Evolutionary conservation across 2,888 invertebrate species (phyloP).

Genomic region (Cenopis cana): DNA sequence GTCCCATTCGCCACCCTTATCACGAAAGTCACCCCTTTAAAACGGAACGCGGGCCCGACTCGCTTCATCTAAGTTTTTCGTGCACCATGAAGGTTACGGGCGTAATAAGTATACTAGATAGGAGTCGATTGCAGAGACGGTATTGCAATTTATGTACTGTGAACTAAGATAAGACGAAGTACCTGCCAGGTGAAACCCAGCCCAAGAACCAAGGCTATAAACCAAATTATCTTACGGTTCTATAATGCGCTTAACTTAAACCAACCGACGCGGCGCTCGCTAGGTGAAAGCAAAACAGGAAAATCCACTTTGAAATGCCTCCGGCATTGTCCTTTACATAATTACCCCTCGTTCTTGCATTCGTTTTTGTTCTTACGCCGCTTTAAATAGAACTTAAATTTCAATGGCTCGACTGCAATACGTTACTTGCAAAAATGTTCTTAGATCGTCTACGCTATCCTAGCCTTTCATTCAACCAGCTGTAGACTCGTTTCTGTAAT

Average conservation of each 20-base stretch:
- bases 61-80: constrained; percentile 37
- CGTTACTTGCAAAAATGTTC: background rate
- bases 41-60: constrained; percentile 43
- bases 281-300: constrained; percentile 57
- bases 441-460: constrained; percentile 17
- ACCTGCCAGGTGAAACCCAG: constrained; percentile 6
- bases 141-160: constrained; percentile 20
- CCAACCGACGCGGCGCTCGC: constrained; percentile 47
- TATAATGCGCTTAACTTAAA: constrained; percentile 48
- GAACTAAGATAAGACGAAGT: background rate
- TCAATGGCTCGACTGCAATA: constrained; percentile 48
- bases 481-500: constrained; percentile 11
- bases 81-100: constrained; percentile 6
- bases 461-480: constrained; percentile 16
- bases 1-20: constrained; percentile 58
- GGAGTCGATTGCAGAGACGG: constrained; percentile 1
- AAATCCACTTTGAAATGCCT: constrained; percentile 62
- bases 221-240: constrained; percentile 40
- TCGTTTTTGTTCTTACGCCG: constrained; percentile 47
- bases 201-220: constrained; percentile 12
- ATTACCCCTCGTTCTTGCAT: constrained; percentile 48
- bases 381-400: constrained; percentile 54
- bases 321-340: constrained; percentile 57
- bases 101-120: constrained; percentile 24
- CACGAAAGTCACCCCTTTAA: constrained; percentile 57